Evolutionary conservation across 1,140 invertebrate species (phyloP).

Genomic region (Gonioctena quinquepunctata): DNA sequence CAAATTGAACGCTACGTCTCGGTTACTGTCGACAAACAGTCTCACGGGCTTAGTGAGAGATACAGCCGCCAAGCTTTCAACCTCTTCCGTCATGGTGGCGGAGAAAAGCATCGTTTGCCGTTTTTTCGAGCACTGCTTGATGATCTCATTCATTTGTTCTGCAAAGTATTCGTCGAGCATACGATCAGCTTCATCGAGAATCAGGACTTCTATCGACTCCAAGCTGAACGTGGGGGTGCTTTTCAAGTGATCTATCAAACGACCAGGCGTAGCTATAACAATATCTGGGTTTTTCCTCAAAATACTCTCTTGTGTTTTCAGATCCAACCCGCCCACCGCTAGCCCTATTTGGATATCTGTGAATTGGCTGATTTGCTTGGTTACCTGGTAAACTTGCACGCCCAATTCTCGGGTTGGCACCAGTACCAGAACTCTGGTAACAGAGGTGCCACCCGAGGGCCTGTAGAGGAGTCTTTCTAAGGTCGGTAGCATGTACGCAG

Average conservation of each 20-base stretch:
- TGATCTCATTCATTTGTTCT: conserved; percentile 97
- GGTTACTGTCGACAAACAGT: conserved; percentile 94
- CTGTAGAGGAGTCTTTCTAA: conserved; percentile 90
- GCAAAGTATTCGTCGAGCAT: conserved; percentile 99
- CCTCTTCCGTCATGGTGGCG: conserved; percentile 97
- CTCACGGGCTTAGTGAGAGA: conserved; percentile 91
- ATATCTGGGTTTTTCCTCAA: conserved; percentile 91
- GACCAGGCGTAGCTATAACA: conserved; percentile 96
- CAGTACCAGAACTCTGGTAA: conserved; percentile 88
- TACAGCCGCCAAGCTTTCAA: conserved; percentile 79
- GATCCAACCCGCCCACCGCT: conserved; percentile 90
- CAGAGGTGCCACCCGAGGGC: conserved; percentile 62
- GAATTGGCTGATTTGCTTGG: conserved; percentile 86
- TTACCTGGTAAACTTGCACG: conserved; percentile 90
- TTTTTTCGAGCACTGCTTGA: conserved; percentile 86
- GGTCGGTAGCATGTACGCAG: conserved; percentile 97
- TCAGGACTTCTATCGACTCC: conserved; percentile 89
- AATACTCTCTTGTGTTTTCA: conserved; percentile 90
- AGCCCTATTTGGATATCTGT: conserved; percentile 81
- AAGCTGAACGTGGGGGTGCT: conserved; percentile 93
- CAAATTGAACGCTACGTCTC: conserved; percentile 92
- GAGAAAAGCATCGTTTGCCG: conserved; percentile 98
- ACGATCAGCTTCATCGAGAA: conserved; percentile 93
- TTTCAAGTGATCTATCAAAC: conserved; percentile 95
- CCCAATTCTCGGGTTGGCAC: conserved; percentile 97